Conservation (phyloP, 2,888 invertebrate species). For the Quadriops clusia region DNA sequence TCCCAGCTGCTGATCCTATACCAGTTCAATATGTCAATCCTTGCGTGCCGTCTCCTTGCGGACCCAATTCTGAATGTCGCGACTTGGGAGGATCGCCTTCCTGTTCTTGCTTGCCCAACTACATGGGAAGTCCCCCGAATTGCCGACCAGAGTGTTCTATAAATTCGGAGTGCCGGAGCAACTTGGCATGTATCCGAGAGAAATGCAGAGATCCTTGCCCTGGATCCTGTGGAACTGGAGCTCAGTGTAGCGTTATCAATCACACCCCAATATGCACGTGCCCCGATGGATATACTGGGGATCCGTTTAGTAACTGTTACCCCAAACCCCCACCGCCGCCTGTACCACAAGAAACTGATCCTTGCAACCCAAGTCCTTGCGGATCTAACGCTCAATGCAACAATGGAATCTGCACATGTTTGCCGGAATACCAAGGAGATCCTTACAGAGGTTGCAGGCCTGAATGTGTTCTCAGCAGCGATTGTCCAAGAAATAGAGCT, state of each 20-base stretch:
- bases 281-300: conserved; percentile 59
- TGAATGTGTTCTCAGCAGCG: conserved; percentile 54
- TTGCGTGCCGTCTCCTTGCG: conserved; percentile 63
- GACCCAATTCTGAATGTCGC: conserved; percentile 57
- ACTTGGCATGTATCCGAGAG: conserved; percentile 62
- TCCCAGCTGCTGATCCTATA: conserved; percentile 18
- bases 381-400: conserved; percentile 74
- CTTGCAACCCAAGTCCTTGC: conserved; percentile 69
- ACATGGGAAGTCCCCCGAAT: conserved; percentile 55
- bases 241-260: conserved; percentile 61
- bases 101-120: conserved; percentile 53
- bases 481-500: conserved; percentile 51
- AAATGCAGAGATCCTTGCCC: conserved; percentile 69
- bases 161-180: conserved; percentile 60
- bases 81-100: conserved; percentile 46
- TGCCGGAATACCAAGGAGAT: conserved; percentile 68
- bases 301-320: conserved; percentile 60
- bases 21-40: conserved; percentile 38
- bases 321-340: conserved; percentile 38
- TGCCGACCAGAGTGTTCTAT: conserved; percentile 63
- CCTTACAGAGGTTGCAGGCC: conserved; percentile 60
- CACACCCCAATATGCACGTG: conserved; percentile 70
- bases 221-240: conserved; percentile 61
- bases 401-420: conserved; percentile 66
- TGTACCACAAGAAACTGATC: conserved; percentile 37